Evolutionary conservation across 1,140 invertebrate species (phyloP).

Genomic region (Penaeus chinensis): DNA sequence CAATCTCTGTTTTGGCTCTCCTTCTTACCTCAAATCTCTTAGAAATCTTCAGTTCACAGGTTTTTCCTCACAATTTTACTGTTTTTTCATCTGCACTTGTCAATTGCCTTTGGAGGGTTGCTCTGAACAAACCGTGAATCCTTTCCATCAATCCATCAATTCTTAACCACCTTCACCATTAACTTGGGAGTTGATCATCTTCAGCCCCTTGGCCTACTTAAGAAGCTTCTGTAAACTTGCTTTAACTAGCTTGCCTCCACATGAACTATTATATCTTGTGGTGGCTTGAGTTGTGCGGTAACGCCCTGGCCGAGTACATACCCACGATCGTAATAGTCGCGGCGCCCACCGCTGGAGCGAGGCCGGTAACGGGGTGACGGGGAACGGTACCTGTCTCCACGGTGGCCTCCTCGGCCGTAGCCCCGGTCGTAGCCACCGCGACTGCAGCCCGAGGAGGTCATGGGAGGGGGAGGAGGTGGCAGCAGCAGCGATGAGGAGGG

Average conservation of each 20-base stretch:
- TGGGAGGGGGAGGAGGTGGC: not conserved
- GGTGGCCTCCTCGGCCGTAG: slow-evolving; percentile 34
- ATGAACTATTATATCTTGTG: slow-evolving; percentile 46
- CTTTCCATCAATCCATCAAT: slow-evolving; percentile 33
- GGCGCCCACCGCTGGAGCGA: slow-evolving; percentile 49
- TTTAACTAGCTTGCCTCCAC: slow-evolving; percentile 54
- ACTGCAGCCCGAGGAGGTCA: slow-evolving; percentile 13
- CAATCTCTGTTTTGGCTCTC: slow-evolving; percentile 15
- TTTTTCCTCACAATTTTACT: slow-evolving; percentile 39
- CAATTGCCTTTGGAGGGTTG: slow-evolving; percentile 50
- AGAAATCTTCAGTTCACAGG: slow-evolving; percentile 50
- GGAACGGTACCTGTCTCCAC: slow-evolving; percentile 48
- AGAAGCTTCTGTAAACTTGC: slow-evolving; percentile 48
- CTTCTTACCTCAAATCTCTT: slow-evolving; percentile 48
- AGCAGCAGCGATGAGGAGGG: slow-evolving; percentile 9
- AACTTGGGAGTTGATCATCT: slow-evolving; percentile 57
- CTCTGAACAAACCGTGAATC: slow-evolving; percentile 46
- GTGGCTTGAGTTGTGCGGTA: slow-evolving; percentile 51
- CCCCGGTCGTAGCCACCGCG: not conserved
- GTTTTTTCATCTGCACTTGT: slow-evolving; percentile 46
- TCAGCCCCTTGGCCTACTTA: slow-evolving; percentile 43
- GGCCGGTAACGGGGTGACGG: slow-evolving; percentile 48
- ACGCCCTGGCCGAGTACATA: slow-evolving; percentile 43
- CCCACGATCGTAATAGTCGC: slow-evolving; percentile 55
- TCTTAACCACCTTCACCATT: slow-evolving; percentile 53